Conservation (phyloP, 2,888 invertebrate species). For the Trichopoda pennipes region DNA sequence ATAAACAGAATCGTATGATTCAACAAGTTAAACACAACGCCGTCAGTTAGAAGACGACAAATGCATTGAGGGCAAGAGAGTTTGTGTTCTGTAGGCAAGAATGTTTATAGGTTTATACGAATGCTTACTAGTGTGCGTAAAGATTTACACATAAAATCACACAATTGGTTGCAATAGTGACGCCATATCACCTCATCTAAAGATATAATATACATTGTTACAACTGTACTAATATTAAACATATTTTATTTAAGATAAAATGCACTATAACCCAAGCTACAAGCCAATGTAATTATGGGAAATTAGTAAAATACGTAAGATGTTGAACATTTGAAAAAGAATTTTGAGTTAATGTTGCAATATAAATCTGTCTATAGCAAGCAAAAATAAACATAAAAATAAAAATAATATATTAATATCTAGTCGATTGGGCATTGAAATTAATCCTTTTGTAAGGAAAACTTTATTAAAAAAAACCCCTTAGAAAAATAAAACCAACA, state of each 20-base stretch:
- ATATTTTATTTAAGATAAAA: conserved; percentile 15
- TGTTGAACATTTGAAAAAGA: too few species aligned
- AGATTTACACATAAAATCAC: conserved; percentile 7
- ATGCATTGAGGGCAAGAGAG: conserved; percentile 56
- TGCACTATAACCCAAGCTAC: not conserved
- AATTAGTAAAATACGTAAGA: too few species aligned
- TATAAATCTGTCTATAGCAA: too few species aligned
- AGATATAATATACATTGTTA: not conserved
- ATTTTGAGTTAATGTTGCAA: too few species aligned
- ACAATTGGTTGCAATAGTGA: not conserved
- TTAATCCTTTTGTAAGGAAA: too few species aligned
- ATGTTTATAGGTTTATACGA: not conserved
- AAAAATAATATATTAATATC: too few species aligned
- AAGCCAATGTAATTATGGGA: not conserved
- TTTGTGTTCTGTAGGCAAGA: conserved; percentile 3
- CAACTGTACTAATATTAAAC: not conserved
- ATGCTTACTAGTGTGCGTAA: not conserved
- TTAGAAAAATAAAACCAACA: too few species aligned
- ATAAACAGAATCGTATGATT: conserved; percentile 58
- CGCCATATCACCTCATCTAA: not conserved
- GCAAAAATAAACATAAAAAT: too few species aligned
- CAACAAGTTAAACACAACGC: conserved; percentile 70
- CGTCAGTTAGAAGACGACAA: conserved; percentile 57
- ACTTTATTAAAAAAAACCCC: too few species aligned
- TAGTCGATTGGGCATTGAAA: too few species aligned